Conservation (phyloP, 2,797 vertebrate genomes). For the Ptychobarbus kaznakovi region DNA sequence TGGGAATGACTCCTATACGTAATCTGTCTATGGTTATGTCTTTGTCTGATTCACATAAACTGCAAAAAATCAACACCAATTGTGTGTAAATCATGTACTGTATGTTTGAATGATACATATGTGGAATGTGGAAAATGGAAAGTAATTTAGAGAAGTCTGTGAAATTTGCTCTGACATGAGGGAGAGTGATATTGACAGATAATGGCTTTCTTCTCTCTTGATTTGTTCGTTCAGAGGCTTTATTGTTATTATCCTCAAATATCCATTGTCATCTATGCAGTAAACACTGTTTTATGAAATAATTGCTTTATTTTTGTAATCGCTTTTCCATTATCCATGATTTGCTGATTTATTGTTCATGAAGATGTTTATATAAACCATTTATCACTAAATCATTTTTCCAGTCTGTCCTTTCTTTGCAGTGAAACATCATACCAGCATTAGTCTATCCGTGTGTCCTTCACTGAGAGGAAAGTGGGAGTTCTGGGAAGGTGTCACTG, state of each 20-base stretch:
- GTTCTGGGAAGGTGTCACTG: slow-evolving; percentile 53
- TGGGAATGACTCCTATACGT: slow-evolving; percentile 43
- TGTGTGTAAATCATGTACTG: slow-evolving; percentile 71
- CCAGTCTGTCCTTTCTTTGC: neutral
- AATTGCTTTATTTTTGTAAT: slow-evolving; percentile 49
- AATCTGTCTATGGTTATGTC: slow-evolving; percentile 34
- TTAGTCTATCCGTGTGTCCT: neutral
- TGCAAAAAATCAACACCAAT: slow-evolving; percentile 75
- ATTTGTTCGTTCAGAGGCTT: slow-evolving; percentile 71
- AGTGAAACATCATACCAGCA: neutral
- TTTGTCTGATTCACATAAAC: slow-evolving; percentile 66
- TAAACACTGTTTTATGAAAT: slow-evolving; percentile 47
- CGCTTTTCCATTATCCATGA: slow-evolving; percentile 24
- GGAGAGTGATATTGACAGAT: slow-evolving; percentile 72
- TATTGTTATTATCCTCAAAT: slow-evolving; percentile 71
- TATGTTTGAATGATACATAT: slow-evolving; percentile 16
- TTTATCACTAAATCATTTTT: slow-evolving; percentile 15
- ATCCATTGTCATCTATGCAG: slow-evolving; percentile 58
- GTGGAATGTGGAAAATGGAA: slow-evolving; percentile 75
- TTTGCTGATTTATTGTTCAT: slow-evolving; percentile 28
- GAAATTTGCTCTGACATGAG: slow-evolving; percentile 65
- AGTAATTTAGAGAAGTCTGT: slow-evolving; percentile 70
- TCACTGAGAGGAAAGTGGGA: slow-evolving; percentile 36
- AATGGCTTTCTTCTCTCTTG: slow-evolving; percentile 65
- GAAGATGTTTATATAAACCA: slow-evolving; percentile 18